A percentile compares a stretch with the other conserved stretches of the same genome.
These are phyloP conservation scores for Takifugu flavidus DNA, from an alignment of 2,113 vertebrate genomes.

Conservation along the genomic window DNA sequence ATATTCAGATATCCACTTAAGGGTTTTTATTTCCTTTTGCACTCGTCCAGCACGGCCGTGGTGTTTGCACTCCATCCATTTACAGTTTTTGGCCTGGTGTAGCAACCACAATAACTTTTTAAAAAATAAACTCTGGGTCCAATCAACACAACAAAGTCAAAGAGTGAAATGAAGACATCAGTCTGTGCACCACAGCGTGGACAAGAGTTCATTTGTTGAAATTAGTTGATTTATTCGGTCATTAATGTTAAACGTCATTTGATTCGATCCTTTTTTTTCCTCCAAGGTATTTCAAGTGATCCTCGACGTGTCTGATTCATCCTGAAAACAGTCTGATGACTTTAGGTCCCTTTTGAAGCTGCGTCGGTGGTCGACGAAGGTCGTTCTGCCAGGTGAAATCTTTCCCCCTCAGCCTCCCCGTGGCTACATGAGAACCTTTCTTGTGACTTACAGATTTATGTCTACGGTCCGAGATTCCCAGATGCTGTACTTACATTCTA, in stretches of 20 bases:
- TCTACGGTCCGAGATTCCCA: too few relatives aligned
- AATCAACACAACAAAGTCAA: neutral
- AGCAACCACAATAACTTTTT: too few relatives aligned
- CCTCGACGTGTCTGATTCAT: neutral
- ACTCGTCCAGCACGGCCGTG: too few relatives aligned
- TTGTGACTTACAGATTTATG: too few relatives aligned
- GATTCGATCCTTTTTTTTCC: neutral
- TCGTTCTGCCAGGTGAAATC: neutral
- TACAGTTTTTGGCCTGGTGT: too few relatives aligned
- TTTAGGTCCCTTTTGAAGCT: neutral
- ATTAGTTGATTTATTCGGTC: conserved; percentile 8
- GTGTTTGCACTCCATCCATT: too few relatives aligned
- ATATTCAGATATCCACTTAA: too few relatives aligned
- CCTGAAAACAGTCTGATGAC: neutral
- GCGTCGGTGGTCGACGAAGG: neutral
- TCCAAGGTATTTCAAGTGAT: conserved; percentile 3
- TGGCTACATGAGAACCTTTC: neutral
- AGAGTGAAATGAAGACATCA: conserved; percentile 7
- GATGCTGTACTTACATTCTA: neutral
- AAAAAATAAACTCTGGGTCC: too few relatives aligned
- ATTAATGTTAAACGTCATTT: neutral
- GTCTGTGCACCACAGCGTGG: neutral
- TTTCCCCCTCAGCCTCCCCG: neutral
- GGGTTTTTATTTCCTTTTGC: too few relatives aligned
- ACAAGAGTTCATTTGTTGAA: conserved; percentile 14